These are phyloP conservation scores for Cyprichromis sp. DNA, from an alignment of 2,113 vertebrate genomes.

Conservation along the genomic window DNA sequence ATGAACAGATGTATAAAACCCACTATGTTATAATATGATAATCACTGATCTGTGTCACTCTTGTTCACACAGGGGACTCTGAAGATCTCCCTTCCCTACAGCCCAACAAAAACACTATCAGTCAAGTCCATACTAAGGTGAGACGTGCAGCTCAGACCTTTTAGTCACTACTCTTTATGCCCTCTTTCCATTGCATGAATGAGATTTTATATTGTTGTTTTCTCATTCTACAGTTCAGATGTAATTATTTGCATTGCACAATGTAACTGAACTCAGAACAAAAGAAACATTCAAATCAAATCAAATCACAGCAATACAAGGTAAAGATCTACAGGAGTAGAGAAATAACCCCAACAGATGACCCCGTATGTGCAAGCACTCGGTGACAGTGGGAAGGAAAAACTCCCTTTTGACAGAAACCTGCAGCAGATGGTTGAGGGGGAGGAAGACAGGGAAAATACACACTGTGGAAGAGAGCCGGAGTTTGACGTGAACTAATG, in stretches of 20 bases:
- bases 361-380: not conserved
- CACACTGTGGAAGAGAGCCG: not conserved
- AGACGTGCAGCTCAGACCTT: slow-evolving; percentile 25
- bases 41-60: slow-evolving; percentile 5
- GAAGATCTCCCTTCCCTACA: slow-evolving; percentile 98
- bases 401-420: not conserved
- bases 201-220: not conserved
- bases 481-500: not conserved
- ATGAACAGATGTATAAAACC: not conserved
- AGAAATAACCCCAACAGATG: not conserved
- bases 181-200: not conserved
- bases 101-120: slow-evolving; percentile 96
- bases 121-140: slow-evolving; percentile 99
- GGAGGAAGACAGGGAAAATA: not conserved
- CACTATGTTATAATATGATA: not conserved
- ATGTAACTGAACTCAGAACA: not conserved
- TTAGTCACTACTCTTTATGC: not conserved
- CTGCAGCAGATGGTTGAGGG: not conserved
- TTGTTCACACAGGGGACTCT: slow-evolving; percentile 82
- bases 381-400: not conserved
- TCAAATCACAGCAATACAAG: not conserved
- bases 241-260: not conserved
- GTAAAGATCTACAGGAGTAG: not conserved
- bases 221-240: not conserved
- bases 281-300: not conserved